A percentile compares a stretch with the other conserved stretches of the same genome.
These are phyloP conservation scores for Caenorhabditis remanei DNA, from an alignment of 1,140 invertebrate genomes.

Conservation along the genomic window DNA sequence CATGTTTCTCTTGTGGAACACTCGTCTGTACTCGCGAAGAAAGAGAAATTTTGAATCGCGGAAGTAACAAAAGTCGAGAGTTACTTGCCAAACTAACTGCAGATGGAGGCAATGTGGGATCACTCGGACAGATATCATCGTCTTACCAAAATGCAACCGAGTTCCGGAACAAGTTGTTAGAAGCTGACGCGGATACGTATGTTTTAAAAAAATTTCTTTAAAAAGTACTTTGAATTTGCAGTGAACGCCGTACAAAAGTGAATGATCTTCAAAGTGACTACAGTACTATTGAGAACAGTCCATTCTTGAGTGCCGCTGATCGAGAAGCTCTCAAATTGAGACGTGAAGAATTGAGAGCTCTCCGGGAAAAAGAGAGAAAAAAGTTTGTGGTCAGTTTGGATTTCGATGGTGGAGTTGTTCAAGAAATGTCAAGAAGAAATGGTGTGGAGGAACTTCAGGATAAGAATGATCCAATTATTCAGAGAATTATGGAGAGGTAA, in stretches of 20 bases:
- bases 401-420: slow-evolving; percentile 65
- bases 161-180: slow-evolving; percentile 69
- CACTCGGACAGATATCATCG: slow-evolving; percentile 7
- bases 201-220: background rate
- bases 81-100: slow-evolving; percentile 56
- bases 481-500: slow-evolving; percentile 58
- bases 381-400: slow-evolving; percentile 64
- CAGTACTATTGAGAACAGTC: slow-evolving; percentile 69
- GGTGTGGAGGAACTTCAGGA: background rate
- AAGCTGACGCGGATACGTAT: slow-evolving; percentile 68
- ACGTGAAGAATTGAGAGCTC: slow-evolving; percentile 71
- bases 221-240: slow-evolving; percentile 59
- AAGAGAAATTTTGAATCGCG: slow-evolving; percentile 64
- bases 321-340: slow-evolving; percentile 79
- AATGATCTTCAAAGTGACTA: slow-evolving; percentile 75
- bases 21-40: slow-evolving; percentile 81
- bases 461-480: slow-evolving; percentile 61
- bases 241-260: slow-evolving; percentile 67
- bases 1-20: slow-evolving; percentile 91
- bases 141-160: slow-evolving; percentile 63
- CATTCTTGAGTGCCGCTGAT: slow-evolving; percentile 68
- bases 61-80: slow-evolving; percentile 63
- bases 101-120: slow-evolving; percentile 31
- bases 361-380: slow-evolving; percentile 60
- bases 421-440: slow-evolving; percentile 11